A percentile compares a stretch with the other conserved stretches of the same genome.
Evolutionary conservation across 2,113 vertebrate genomes (phyloP).

Genomic region (Pomatostomus ruficeps): DNA sequence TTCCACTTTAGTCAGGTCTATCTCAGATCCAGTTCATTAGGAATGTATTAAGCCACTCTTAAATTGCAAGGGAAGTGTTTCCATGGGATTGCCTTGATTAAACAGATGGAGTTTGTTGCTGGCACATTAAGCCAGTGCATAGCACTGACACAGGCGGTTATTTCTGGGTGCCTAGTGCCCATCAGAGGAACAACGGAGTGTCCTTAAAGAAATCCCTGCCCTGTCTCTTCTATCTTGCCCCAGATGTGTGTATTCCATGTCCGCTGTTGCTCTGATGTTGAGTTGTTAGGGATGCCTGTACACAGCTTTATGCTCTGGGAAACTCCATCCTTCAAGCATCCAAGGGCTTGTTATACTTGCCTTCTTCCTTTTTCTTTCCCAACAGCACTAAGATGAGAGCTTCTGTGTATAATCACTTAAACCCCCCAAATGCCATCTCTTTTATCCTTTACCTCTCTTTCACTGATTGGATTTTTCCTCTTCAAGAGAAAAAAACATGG

Average conservation of each 20-base stretch:
- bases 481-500: background rate
- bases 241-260: background rate
- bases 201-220: background rate
- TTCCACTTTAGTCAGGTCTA: background rate
- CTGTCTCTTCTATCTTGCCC: background rate
- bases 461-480: background rate
- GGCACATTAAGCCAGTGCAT: background rate
- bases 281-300: background rate
- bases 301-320: background rate
- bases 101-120: background rate
- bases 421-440: background rate
- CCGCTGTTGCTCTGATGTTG: background rate
- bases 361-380: background rate
- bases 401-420: background rate
- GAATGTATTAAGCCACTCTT: background rate
- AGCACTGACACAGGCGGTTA: background rate
- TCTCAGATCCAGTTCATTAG: background rate
- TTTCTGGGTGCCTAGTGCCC: background rate
- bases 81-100: background rate
- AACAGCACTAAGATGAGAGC: background rate
- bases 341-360: background rate
- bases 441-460: background rate
- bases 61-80: background rate
- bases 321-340: background rate
- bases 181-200: background rate